phyloP scores from a whole-genome alignment of 2,113 vertebrate genomes.

The Puffinus mauretanicus region DNA sequence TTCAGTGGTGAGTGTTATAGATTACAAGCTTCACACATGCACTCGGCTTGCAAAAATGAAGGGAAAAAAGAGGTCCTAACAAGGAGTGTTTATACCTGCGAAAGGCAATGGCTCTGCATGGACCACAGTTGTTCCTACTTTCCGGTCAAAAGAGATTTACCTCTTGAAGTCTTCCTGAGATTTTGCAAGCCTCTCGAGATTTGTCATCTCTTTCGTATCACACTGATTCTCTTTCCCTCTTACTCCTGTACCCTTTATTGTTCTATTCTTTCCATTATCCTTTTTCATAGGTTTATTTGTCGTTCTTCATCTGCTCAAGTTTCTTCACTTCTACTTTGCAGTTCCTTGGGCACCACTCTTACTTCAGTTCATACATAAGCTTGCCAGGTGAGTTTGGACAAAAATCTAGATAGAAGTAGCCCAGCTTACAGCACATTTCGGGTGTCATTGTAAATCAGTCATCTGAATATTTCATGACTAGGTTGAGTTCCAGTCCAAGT shows the following conservation, averaged over 20 bases:
- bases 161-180: neutral
- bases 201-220: neutral
- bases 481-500: neutral
- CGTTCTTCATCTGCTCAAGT: neutral
- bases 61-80: neutral
- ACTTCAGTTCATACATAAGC: neutral
- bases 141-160: neutral
- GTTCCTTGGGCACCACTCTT: neutral
- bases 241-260: neutral
- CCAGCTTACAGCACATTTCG: too few relatives aligned
- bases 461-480: neutral
- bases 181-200: neutral
- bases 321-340: neutral
- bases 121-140: neutral
- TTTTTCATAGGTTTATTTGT: neutral
- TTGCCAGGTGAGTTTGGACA: neutral
- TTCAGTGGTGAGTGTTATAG: neutral
- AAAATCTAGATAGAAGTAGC: neutral
- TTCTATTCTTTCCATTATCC: neutral
- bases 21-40: neutral
- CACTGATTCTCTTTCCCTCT: neutral
- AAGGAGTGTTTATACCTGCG: accelerated
- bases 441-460: neutral
- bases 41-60: neutral
- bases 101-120: neutral